Conservation (phyloP, 2,797 vertebrate genomes). For the Aplochiton taeniatus region DNA sequence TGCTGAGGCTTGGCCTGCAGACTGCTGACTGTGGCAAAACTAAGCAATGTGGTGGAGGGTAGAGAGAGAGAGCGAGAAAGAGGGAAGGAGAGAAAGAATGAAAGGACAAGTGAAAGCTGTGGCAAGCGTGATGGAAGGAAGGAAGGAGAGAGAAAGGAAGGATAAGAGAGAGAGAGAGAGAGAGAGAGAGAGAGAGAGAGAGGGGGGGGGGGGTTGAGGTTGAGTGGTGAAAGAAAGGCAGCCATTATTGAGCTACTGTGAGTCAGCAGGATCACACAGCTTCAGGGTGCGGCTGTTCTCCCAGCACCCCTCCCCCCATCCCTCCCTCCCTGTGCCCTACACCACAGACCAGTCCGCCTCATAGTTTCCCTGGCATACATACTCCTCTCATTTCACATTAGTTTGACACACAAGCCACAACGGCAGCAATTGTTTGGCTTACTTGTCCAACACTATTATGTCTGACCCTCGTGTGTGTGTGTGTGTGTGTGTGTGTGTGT, state of each 20-base stretch:
- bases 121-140: slow-evolving; percentile 48
- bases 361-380: too few species aligned
- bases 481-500: not conserved
- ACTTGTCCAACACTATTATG: not conserved
- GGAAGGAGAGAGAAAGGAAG: not conserved
- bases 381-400: too few species aligned
- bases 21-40: slow-evolving; percentile 71
- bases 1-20: slow-evolving; percentile 52
- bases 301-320: slow-evolving; percentile 46
- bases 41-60: slow-evolving; percentile 42
- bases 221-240: slow-evolving; percentile 35
- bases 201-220: slow-evolving; percentile 20
- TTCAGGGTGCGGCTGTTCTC: slow-evolving; percentile 56
- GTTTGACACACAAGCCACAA: not conserved
- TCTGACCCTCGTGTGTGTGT: not conserved
- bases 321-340: not conserved
- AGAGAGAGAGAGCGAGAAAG: slow-evolving; percentile 36
- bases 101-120: slow-evolving; percentile 44
- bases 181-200: slow-evolving; percentile 43
- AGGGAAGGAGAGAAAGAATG: not conserved
- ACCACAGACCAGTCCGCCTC: not conserved
- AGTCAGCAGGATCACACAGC: slow-evolving; percentile 76
- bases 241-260: slow-evolving; percentile 76
- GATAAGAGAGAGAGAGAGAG: slow-evolving; percentile 15
- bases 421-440: not conserved